Percentiles rank a stretch among this genome's conserved stretches.
These are phyloP conservation scores for Phalanger gymnotis DNA, from an alignment of 2,797 vertebrate species.

Conservation along the genomic window DNA sequence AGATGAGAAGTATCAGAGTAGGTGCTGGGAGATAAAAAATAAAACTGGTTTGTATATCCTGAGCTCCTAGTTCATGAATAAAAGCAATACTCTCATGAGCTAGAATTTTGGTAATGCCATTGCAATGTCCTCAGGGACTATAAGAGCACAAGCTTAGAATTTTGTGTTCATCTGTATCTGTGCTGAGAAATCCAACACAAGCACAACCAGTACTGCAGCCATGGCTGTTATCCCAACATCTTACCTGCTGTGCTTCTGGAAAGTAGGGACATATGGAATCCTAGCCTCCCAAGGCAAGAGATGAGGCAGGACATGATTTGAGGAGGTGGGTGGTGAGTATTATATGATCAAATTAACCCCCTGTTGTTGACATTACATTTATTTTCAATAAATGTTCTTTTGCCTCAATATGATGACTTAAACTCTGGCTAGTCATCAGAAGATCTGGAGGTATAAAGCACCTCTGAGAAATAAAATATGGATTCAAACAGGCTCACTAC, in stretches of 20 bases:
- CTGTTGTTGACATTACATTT: neutral
- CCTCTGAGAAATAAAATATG: neutral
- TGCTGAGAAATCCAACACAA: neutral
- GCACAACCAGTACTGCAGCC: too few relatives aligned
- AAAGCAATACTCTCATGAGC: neutral
- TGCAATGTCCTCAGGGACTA: too few relatives aligned
- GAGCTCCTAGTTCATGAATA: neutral
- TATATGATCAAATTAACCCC: neutral
- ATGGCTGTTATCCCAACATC: neutral
- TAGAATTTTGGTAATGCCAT: too few relatives aligned
- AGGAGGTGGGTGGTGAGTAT: neutral
- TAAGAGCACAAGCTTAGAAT: too few relatives aligned
- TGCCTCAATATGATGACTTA: too few relatives aligned
- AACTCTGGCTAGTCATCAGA: too few relatives aligned
- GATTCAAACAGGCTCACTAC: neutral
- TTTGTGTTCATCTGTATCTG: neutral
- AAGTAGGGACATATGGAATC: neutral
- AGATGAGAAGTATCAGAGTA: neutral
- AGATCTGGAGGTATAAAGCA: neutral
- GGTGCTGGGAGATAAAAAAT: neutral
- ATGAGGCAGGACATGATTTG: neutral
- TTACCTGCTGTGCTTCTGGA: neutral
- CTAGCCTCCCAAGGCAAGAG: neutral
- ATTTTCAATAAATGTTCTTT: too few relatives aligned
- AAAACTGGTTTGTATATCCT: neutral